Evolutionary conservation across 2,888 invertebrate genomes (phyloP), one percentile per base, ranked within the genome.

Genomic region (Amiota communis): DNA sequence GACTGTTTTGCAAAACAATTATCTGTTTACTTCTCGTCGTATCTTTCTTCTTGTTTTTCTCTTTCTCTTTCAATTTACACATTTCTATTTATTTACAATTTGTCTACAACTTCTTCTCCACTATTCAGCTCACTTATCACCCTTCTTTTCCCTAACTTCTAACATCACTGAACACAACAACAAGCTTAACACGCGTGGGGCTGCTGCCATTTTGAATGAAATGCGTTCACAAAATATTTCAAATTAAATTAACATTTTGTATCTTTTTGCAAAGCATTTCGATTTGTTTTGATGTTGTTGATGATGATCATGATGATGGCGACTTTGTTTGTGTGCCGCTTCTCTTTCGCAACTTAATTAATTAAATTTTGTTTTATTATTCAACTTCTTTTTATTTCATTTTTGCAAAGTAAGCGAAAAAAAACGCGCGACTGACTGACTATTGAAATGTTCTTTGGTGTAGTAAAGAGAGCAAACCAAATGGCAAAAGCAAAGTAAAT

Each of bases 41-140:
- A 23, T 23, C 23, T 23, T 6, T 64, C 48, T 47, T 47, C 65
- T 48, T 23, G 20, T 69, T 17, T 71, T 78, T 56, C 71, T 46
- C 71, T n/a, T n/a, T n/a, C 47, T 56, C 51, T 72, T 69, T 74
- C 61, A 73, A 81, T 81, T 86, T 78, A 83, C 80, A 83, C 64
- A 69, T 63, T 61, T 69, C 17, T 69, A 74, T 74, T 74, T 67
- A 72, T 65, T 72, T 73, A 71, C 36, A 63, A 51, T 48, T 70
- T 71, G 20, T 71, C 51, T 64, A 12, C 36, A 17, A 47, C 11
- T 59, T 20, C 11, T 57, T 49, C 53, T 49, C 53, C 13, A 63
- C 13, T 69, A 56, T 56, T 56, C 23, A 36, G 36, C 36, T 53
- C n/a, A 23, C 23, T 46, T 15, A n/a, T 10, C 36, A 2, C 36